Percentiles rank a stretch among this genome's conserved stretches.
phyloP scores from a whole-genome alignment of 2,888 invertebrate species.

The Apoda limacodes region DNA sequence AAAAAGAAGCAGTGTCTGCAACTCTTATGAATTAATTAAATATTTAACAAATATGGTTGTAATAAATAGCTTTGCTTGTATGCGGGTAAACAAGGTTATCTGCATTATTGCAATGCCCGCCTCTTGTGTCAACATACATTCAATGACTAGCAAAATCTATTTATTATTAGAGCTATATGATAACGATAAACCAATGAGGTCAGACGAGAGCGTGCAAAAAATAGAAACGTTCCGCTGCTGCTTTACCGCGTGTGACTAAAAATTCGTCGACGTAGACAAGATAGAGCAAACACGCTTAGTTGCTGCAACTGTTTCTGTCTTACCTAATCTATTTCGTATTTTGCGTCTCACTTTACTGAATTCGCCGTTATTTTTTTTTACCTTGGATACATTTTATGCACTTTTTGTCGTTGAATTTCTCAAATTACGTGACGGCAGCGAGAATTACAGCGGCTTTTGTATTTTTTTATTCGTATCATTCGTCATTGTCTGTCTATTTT shows the following conservation, averaged over 20 bases:
- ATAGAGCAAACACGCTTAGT: no score
- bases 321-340: constrained; percentile 25
- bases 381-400: constrained; percentile 31
- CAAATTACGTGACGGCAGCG: constrained; percentile 42
- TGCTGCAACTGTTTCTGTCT: constrained; percentile 38
- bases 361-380: constrained; percentile 55
- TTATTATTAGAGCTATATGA: constrained; percentile 57
- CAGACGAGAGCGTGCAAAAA: constrained; percentile 62
- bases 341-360: constrained; percentile 40
- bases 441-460: not conserved
- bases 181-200: constrained; percentile 67
- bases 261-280: constrained; percentile 54
- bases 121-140: constrained; percentile 36
- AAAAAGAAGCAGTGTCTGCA: no score
- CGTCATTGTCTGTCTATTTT: not conserved
- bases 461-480: no score
- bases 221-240: constrained; percentile 65
- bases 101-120: constrained; percentile 32
- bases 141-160: constrained; percentile 46
- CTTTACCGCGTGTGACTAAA: constrained; percentile 62
- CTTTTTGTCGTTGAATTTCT: constrained; percentile 52
- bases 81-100: constrained; percentile 46
- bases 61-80: constrained; percentile 16
- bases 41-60: no score
- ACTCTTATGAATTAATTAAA: no score